These are phyloP conservation scores for Notocelia uddmanniana DNA, from an alignment of 2,888 invertebrate genomes.

Conservation along the genomic window DNA sequence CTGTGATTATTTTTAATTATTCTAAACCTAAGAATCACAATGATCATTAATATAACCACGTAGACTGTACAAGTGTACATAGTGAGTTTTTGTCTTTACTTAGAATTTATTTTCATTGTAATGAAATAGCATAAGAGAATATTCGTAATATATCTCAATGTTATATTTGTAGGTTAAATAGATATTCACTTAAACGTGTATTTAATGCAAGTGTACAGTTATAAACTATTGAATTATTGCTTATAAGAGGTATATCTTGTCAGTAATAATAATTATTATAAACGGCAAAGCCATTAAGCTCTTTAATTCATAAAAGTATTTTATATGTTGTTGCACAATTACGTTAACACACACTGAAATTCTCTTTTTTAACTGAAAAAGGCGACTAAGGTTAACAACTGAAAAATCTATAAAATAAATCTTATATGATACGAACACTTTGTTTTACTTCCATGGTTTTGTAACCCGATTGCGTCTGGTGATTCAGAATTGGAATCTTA, in stretches of 20 bases:
- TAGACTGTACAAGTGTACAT: slow-evolving; percentile 62
- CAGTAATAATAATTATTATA: slow-evolving; percentile 60
- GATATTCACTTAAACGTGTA: slow-evolving; percentile 45
- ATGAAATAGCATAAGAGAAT: slow-evolving; percentile 38
- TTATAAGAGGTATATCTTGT: slow-evolving; percentile 62
- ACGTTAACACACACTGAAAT: slow-evolving; percentile 64
- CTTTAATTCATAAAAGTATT: slow-evolving; percentile 40
- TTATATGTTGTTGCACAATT: slow-evolving; percentile 73
- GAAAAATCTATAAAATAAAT: slow-evolving; percentile 63
- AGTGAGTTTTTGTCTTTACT: slow-evolving; percentile 48
- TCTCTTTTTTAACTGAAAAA: slow-evolving; percentile 61
- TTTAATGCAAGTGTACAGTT: slow-evolving; percentile 62
- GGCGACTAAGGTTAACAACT: slow-evolving; percentile 67
- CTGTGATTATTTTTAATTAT: slow-evolving; percentile 53
- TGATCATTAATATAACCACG: slow-evolving; percentile 48
- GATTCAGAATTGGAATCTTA: slow-evolving; percentile 1
- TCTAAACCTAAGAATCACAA: slow-evolving; percentile 35
- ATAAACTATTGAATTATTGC: slow-evolving; percentile 57
- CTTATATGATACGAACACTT: slow-evolving; percentile 27
- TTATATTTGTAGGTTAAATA: slow-evolving; percentile 40
- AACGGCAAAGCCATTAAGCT: slow-evolving; percentile 65
- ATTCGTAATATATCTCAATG: slow-evolving; percentile 45
- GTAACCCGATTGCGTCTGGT: neutral
- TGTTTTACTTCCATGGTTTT: slow-evolving; percentile 1
- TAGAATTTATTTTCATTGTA: slow-evolving; percentile 32